Evolutionary conservation across 30 jellyfish, hydroid and myxozoan genomes (phyloP).

Genomic region (Hydra vulgaris): DNA sequence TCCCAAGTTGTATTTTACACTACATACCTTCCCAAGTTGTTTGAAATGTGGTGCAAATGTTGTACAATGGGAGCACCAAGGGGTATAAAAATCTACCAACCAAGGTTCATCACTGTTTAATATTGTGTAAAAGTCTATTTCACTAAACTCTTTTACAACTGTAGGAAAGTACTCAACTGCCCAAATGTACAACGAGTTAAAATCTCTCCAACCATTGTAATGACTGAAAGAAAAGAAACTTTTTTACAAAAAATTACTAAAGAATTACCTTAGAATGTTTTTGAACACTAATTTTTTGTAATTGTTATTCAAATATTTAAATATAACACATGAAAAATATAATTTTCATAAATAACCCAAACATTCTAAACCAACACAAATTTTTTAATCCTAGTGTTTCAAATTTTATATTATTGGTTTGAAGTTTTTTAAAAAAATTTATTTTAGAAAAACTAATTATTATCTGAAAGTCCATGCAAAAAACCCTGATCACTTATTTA

Average conservation of each 20-base stretch:
- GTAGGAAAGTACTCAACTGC: slow-evolving; percentile 73
- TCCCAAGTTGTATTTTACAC: not conserved
- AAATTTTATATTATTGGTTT: too few relatives aligned
- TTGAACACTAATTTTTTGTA: too few relatives aligned
- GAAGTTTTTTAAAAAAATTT: too few relatives aligned
- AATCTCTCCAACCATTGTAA: slow-evolving; percentile 92
- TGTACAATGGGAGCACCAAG: slow-evolving; percentile 94
- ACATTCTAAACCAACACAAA: too few relatives aligned
- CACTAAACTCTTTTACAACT: slow-evolving; percentile 58
- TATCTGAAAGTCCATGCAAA: too few relatives aligned
- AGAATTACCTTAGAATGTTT: too few relatives aligned
- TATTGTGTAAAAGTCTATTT: slow-evolving; percentile 51
- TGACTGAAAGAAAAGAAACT: slow-evolving; percentile 36
- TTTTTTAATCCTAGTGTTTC: too few relatives aligned
- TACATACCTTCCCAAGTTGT: slow-evolving; percentile 56
- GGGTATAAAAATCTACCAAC: slow-evolving; percentile 87
- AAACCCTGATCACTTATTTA: too few relatives aligned
- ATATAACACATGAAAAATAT: too few relatives aligned
- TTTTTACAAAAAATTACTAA: not conserved
- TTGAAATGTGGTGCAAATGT: slow-evolving; percentile 79
- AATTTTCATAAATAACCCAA: too few relatives aligned
- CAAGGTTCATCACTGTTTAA: slow-evolving; percentile 67
- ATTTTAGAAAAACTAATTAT: too few relatives aligned
- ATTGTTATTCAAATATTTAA: too few relatives aligned
- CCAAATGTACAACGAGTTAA: slow-evolving; percentile 70